Conservation (phyloP, 2,797 vertebrate species). For the Cyclopterus lumpus region DNA sequence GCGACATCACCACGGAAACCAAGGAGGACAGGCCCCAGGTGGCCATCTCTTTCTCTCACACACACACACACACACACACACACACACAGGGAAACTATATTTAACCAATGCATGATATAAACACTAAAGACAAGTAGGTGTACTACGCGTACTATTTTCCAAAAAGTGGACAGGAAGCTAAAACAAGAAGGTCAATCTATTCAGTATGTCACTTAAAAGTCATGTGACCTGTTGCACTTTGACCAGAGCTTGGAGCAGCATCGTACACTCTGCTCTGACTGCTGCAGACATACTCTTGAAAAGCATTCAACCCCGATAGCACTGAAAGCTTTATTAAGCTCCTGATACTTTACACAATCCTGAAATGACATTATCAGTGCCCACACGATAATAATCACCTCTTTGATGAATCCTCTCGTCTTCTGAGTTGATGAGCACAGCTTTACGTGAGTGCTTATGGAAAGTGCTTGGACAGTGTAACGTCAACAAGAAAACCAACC, state of each 20-base stretch:
- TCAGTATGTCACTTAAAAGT: background rate
- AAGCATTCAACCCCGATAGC: background rate
- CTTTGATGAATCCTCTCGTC: constrained; percentile 41
- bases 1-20: constrained; percentile 62
- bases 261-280: background rate
- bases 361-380: constrained; percentile 12
- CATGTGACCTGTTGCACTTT: constrained; percentile 7
- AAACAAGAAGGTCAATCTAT: background rate
- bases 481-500: constrained; percentile 35
- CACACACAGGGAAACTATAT: constrained; percentile 45
- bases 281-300: background rate
- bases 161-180: background rate
- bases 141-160: background rate
- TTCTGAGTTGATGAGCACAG: constrained; percentile 40
- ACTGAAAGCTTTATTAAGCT: constrained; percentile 5
- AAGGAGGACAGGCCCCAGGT: constrained; percentile 72
- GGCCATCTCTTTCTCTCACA: constrained; percentile 31
- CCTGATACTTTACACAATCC: constrained; percentile 20
- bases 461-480: background rate
- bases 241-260: background rate
- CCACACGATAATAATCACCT: constrained; percentile 41
- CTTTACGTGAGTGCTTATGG: constrained; percentile 21
- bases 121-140: constrained; percentile 24
- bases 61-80: background rate
- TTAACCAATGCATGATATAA: constrained; percentile 43